Base-by-base conservation (phyloP, 2,797 vertebrate genomes). In the Sebastes cheni region DNA sequence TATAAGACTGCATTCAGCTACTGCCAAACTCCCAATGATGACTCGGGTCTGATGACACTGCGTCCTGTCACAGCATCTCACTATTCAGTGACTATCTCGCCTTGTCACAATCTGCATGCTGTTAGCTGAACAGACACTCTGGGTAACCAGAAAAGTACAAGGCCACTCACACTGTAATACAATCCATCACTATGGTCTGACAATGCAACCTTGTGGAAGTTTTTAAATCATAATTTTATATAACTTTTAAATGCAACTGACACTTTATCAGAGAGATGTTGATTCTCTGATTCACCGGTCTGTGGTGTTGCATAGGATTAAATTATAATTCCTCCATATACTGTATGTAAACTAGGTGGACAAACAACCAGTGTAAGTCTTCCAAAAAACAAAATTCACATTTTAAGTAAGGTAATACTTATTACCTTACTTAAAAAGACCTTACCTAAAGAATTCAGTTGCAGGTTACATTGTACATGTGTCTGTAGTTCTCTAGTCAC, bases 61-160 rank as follows among this genome's bases (percentile, higher is more conserved):
- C 56, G 81, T 79, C 84, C 92, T 89, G 89, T 92, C 92, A 86
- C 92, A 75, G 62, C 89, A 85, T 92, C 76, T 81, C 88, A 88
- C 90, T 84, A 86, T 84, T 88, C 83, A 91, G 11, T 71, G 75
- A 80, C 75, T 76, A 16, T 68, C 46, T 34, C 2, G 25, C 85
- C 82, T 84, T 79, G 87, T 82, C 79, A 85, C 88, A 88, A 59
- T 85, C 70, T 68, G 68, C 67, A 61, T 55, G 66, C 73, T 79
- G 81, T 76, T 79, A 55, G 60, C 66, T 62, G 29, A 84, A 62
- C 56, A 79, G 65, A 64, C 61, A 74, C 36, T 50, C 29, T 66
- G 72, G 67, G n/a, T 65, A 23, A 79, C 34, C 22, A 81, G 22
- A 72, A 67, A 72, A 60, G 65, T 5, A 82, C 75, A 77, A 85